These are phyloP conservation scores for Xiphophorus birchmanni DNA, from an alignment of 2,797 vertebrate genomes.

Conservation along the genomic window DNA sequence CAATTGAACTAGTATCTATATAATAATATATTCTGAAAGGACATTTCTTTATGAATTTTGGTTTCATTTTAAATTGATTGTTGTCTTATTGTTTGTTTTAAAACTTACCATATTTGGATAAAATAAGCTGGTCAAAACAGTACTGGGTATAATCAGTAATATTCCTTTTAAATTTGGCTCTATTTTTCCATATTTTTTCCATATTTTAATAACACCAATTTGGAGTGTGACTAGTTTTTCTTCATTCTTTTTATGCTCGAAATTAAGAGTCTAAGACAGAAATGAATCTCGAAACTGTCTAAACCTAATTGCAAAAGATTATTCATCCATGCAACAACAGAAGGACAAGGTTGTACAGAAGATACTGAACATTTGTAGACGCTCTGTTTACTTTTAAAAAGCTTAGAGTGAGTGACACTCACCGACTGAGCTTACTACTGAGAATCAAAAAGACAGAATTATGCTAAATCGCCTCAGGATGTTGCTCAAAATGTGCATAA, in stretches of 20 bases:
- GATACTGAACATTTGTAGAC: background rate
- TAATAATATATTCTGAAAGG: background rate
- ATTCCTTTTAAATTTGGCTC: background rate
- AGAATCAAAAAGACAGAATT: slow-evolving; percentile 34
- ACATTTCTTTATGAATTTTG: background rate
- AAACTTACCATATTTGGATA: background rate
- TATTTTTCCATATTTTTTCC: background rate
- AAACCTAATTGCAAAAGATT: background rate
- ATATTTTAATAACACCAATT: background rate
- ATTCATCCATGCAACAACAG: background rate
- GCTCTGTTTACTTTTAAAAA: slow-evolving; percentile 32
- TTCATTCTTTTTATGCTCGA: background rate
- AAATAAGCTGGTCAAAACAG: background rate
- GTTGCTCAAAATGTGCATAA: slow-evolving; percentile 19
- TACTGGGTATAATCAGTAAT: background rate
- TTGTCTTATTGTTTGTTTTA: background rate
- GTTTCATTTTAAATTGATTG: slow-evolving; percentile 3
- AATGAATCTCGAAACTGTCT: background rate
- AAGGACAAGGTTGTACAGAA: background rate
- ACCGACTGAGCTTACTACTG: slow-evolving; percentile 11
- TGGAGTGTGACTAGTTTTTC: background rate
- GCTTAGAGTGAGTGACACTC: slow-evolving; percentile 11
- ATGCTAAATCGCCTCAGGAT: slow-evolving; percentile 26
- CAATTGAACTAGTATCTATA: background rate
- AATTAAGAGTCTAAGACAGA: background rate